Base-by-base conservation (phyloP, 2,888 invertebrate genomes). In the Phengaris arion region DNA sequence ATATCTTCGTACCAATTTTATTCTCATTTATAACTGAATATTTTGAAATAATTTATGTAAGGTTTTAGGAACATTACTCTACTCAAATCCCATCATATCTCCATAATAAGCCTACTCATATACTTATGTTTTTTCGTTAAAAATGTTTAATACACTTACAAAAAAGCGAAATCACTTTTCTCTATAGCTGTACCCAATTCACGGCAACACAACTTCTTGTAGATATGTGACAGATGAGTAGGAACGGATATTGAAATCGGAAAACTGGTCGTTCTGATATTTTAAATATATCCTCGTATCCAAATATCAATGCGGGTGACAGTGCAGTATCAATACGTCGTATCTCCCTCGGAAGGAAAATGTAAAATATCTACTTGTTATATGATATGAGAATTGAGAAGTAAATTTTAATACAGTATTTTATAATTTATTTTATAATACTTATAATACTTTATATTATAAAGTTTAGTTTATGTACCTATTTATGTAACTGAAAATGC, bases 201-300 rank as follows among this genome's bases (percentile, higher is more conserved):
- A 9, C 70, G 70, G 70, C 13, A 70, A 70, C 48, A 70, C 70
- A 51, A 70, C 70, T 70, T 70, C 70, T 15, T 48, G 51, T 70
- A 70, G 12, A 76, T 74, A 75, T 64, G 75, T 76, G 78, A 76
- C 79, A 78, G 78, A 79, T 79, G 79, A 77, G 77, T 75, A 70
- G 68, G 74, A 75, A 75, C 74, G 77, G 78, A 78, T 81, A 79
- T 81, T 79, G 79, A 79, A 78, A 78, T 76, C 76, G 70, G 75
- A 78, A 76, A 77, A 77, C 51, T 15, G 48, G 70, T 48, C 75
- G 77, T 35, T 12, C 35, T 76, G 78, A 79, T 76, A 76, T 78
- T 78, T 76, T 74, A 75, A 74, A 75, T 64, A 77, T 74, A 74
- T 68, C 68, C 45, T 70, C 51, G 51, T 70, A 51, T 70, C 51